Conservation (phyloP, 2,113 vertebrate species). For the Orthonyx spaldingii region DNA sequence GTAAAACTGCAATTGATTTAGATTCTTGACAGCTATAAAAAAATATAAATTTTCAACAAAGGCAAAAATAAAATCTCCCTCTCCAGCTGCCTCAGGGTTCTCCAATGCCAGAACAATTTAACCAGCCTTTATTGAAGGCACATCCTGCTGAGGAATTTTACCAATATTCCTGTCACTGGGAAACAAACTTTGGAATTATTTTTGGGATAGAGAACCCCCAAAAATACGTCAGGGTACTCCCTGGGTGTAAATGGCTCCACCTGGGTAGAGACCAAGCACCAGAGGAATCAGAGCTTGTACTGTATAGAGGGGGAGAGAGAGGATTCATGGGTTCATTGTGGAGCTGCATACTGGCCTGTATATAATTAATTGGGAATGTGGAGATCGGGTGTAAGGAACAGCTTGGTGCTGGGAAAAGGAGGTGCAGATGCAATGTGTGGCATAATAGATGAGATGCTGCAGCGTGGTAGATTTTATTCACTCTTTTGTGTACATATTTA, state of each 20-base stretch:
- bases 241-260: neutral
- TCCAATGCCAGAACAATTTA: conserved; percentile 30
- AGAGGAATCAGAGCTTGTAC: neutral
- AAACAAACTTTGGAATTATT: neutral
- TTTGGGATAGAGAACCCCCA: neutral
- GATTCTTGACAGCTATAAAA: conserved; percentile 62
- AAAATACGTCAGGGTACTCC: neutral
- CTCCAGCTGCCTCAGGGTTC: neutral
- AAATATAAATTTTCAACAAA: conserved; percentile 46
- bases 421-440: neutral
- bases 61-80: conserved; percentile 45
- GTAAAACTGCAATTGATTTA: conserved; percentile 62
- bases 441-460: neutral
- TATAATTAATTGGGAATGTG: neutral
- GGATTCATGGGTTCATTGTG: neutral
- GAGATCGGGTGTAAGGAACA: neutral
- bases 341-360: neutral
- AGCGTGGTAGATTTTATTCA: neutral
- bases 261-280: neutral
- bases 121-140: conserved; percentile 26
- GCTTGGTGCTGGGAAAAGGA: neutral
- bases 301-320: neutral
- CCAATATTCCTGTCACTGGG: neutral
- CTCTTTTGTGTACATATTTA: neutral
- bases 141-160: neutral